phyloP scores from a whole-genome alignment of 2,797 vertebrate species.

The Neosalanx taihuensis region DNA sequence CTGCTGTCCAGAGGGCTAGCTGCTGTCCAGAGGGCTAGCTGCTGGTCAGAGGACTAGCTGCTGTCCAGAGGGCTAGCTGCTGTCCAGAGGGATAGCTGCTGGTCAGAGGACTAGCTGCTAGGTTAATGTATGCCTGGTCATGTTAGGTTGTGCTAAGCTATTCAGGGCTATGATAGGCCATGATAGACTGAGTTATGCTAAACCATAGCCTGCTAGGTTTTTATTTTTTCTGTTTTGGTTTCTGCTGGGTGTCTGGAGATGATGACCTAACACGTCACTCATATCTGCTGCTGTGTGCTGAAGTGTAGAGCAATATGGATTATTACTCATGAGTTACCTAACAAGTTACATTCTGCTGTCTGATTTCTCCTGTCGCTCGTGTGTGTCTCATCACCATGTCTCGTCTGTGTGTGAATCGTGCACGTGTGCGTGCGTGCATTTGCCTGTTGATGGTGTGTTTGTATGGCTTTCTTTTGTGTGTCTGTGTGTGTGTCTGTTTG shows the following conservation, averaged over 20 bases:
- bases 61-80: no score
- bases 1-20: no score
- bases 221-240: neutral
- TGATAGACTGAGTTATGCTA: no score
- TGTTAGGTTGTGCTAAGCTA: neutral
- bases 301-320: constrained; percentile 55
- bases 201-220: constrained; percentile 10
- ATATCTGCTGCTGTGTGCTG: constrained; percentile 30
- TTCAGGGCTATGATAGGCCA: no score
- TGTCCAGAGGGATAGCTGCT: no score
- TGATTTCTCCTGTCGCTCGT: neutral
- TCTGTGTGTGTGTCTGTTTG: constrained; percentile 14
- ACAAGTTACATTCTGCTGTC: constrained; percentile 43
- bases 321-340: constrained; percentile 65
- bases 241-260: constrained; percentile 38
- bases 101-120: neutral
- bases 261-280: constrained; percentile 56
- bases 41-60: no score
- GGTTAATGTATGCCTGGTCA: constrained; percentile 1
- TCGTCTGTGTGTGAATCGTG: neutral
- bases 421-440: neutral
- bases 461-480: constrained; percentile 17
- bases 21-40: no score
- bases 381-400: neutral
- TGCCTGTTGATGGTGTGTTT: neutral